Conservation (phyloP, 2,113 vertebrate species). For the Hirundichthys speculiger region DNA sequence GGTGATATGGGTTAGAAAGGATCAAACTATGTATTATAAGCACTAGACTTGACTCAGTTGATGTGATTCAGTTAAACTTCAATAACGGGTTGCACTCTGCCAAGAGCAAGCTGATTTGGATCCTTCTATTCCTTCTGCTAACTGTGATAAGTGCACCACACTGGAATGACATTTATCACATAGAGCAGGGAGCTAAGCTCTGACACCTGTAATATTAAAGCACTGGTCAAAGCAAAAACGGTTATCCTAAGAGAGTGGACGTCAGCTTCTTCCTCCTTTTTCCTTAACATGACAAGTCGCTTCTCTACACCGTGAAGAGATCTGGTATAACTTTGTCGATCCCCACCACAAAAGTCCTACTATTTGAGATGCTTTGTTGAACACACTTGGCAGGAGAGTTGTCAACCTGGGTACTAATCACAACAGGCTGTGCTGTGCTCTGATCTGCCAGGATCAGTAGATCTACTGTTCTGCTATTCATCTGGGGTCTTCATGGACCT, state of each 20-base stretch:
- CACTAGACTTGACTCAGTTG: not conserved
- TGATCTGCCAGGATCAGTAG: not conserved
- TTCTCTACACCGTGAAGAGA: no score
- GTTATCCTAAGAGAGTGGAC: not conserved
- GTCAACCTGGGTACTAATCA: not conserved
- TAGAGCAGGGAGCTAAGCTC: not conserved
- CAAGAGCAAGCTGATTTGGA: not conserved
- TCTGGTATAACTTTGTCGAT: no score
- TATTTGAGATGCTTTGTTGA: no score
- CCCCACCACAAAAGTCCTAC: no score
- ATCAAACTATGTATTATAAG: not conserved
- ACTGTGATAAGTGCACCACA: conserved; percentile 1
- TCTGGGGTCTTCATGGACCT: no score
- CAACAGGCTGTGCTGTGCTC: not conserved
- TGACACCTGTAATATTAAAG: not conserved
- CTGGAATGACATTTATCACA: not conserved
- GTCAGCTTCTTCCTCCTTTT: no score
- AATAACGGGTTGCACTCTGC: no score
- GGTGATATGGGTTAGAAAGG: not conserved
- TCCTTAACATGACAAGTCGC: not conserved
- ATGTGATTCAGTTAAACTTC: not conserved
- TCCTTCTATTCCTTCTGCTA: not conserved
- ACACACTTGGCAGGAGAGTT: no score
- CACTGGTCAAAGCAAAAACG: not conserved
- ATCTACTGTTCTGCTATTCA: no score